A percentile compares a stretch with the other conserved stretches of the same genome.
phyloP scores from a whole-genome alignment of 1,140 invertebrate genomes.

The Pachypeltis micranthus region DNA sequence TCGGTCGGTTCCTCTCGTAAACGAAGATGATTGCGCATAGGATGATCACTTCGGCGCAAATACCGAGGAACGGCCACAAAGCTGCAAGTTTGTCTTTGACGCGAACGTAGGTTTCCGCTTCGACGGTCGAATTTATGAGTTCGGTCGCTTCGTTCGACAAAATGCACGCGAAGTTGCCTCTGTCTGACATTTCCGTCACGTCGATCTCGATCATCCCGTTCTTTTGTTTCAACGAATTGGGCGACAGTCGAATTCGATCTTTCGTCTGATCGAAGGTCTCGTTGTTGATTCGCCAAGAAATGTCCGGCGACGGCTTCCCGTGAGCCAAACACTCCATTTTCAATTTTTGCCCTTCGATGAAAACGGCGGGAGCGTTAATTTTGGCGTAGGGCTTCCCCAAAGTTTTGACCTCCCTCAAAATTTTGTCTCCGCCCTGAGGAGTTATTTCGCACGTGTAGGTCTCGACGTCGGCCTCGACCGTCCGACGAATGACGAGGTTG shows the following conservation, averaged over 20 bases:
- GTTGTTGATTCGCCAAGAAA: slow-evolving; percentile 49
- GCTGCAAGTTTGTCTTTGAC: slow-evolving; percentile 82
- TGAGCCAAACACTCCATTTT: slow-evolving; percentile 47
- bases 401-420: slow-evolving; percentile 21
- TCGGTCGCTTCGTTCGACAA: slow-evolving; percentile 38
- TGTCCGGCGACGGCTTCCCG: slow-evolving; percentile 44
- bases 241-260: background rate
- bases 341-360: slow-evolving; percentile 65
- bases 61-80: slow-evolving; percentile 86
- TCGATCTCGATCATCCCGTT: slow-evolving; percentile 40
- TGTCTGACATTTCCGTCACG: slow-evolving; percentile 47
- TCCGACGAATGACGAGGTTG: background rate
- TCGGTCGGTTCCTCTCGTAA: slow-evolving; percentile 72
- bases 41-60: slow-evolving; percentile 82
- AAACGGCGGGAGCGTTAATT: slow-evolving; percentile 47
- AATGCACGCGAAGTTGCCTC: slow-evolving; percentile 50
- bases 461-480: background rate
- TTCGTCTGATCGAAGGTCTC: slow-evolving; percentile 33
- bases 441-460: background rate
- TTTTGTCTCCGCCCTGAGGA: background rate
- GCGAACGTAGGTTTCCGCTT: slow-evolving; percentile 45
- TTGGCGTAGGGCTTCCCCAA: slow-evolving; percentile 44
- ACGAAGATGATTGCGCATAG: slow-evolving; percentile 90
- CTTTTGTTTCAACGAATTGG: background rate
- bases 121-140: slow-evolving; percentile 26